Base-by-base conservation (phyloP, 1,140 invertebrate species). In the Zeugodacus cucurbitae region DNA sequence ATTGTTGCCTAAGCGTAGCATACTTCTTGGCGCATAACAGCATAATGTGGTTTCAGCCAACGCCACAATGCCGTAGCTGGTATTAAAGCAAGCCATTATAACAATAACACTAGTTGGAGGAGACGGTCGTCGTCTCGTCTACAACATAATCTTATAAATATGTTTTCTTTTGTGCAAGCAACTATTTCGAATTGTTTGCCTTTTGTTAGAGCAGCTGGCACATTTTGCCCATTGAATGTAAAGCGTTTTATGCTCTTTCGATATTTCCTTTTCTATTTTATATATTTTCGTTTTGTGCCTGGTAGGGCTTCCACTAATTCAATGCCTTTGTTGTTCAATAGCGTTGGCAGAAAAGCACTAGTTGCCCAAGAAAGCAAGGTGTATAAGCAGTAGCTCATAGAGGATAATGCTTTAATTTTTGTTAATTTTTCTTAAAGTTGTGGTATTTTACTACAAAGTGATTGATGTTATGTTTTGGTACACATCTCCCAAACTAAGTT, bases 121-220 rank as follows among this genome's bases (percentile, higher is more conserved):
- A 14, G 74, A 10, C n/a, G 22, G 11, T 26, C 41, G 74, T 48
- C 6, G 74, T 82, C 41, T 48, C 41, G 74, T 41, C 41, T n/a
- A 48, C 74, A 48, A 82, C 74, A 26, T 82, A 82, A 82, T 48
- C 44, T 48, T 82, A 26, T 44, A 74, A 37, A 37, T 74, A 74
- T 74, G 34, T 41, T 74, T 74, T 74, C 34, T 20, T 74, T 74
- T 32, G 34, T 20, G 8, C 26, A 62, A 32, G 29, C 64, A 67
- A 67, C 67, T 74, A 41, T 74, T 74, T 41, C 14, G 41, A 74
- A 74, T 74, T 74, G 67, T 74, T 37, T 41, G 34, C 14, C 67
- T 74, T 74, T 74, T 74, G 67, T 74, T 74, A 41, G 67, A 41
- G 67, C 67, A 74, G 67, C 32, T 74, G 67, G 34, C 32, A 74